Conservation (phyloP, 2,113 vertebrate species). For the Cyprinodon brontotheroides region DNA sequence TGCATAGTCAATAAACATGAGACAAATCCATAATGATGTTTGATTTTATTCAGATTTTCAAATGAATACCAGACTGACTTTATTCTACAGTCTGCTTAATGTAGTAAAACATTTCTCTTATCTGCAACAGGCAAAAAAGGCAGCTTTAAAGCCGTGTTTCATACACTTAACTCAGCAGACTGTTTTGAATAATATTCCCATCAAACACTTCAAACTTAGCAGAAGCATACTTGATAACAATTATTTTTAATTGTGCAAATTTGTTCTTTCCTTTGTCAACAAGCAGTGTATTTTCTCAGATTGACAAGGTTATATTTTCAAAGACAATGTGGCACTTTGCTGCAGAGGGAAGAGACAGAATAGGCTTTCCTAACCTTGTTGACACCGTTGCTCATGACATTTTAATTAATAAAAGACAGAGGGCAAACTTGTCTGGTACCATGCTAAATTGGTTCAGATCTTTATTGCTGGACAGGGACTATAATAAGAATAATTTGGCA, state of each 20-base stretch:
- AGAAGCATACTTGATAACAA: conserved; percentile 9
- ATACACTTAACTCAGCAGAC: not conserved
- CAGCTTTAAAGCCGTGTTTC: conserved; percentile 9
- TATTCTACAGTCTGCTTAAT: not conserved
- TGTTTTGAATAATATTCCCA: not conserved
- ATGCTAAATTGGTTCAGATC: no score
- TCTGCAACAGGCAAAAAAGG: not conserved
- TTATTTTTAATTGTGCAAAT: not conserved
- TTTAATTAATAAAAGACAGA: no score
- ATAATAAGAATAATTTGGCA: no score
- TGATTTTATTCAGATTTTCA: not conserved
- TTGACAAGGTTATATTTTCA: conserved; percentile 6
- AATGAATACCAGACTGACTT: not conserved
- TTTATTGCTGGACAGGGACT: no score
- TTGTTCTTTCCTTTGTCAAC: conserved; percentile 7
- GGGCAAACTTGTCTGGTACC: no score
- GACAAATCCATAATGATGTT: not conserved
- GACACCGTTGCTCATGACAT: no score
- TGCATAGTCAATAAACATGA: not conserved
- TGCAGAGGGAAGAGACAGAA: conserved; percentile 8
- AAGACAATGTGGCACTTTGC: conserved; percentile 7
- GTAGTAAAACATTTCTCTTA: not conserved
- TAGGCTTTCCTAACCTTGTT: conserved; percentile 17
- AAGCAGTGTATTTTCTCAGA: conserved; percentile 7
- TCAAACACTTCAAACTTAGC: conserved; percentile 1